Base-by-base conservation (phyloP, 2,888 invertebrate genomes). In the Zaprionus obscuricornis region DNA sequence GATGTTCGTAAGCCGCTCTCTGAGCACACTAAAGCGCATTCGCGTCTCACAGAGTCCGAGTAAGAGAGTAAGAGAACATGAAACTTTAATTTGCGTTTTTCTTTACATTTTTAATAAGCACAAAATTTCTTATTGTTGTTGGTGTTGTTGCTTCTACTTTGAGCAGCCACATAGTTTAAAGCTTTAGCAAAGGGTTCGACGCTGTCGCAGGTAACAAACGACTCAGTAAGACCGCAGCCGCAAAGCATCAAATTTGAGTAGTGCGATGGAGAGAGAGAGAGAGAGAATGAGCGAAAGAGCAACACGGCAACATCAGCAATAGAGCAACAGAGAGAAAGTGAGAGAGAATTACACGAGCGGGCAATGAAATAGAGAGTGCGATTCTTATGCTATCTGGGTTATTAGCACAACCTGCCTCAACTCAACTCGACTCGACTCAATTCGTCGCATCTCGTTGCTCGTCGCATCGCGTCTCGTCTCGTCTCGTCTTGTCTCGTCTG, bases 321-420 rank as follows among this genome's bases (percentile, higher is more conserved):
- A n/a, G n/a, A n/a, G n/a, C n/a, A n/a, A n/a, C n/a, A n/a, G n/a
- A n/a, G n/a, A n/a, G n/a, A n/a, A n/a, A n/a, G n/a, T n/a, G n/a
- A n/a, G n/a, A n/a, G 31, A 31, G 4, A n/a, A 47, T 6, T 24
- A 24, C 5, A 8, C 8, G 24, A 24, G 24, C 24, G 24, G 5
- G 24, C 24, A 24, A 36, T 43, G 68, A 72, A 69, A 67, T 29
- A 51, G 68, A 66, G 69, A 69, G 58, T 74, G 45, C 5, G 14
- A 13, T 66, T 55, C 60, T 65, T 52, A 31, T 33, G 52, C 71
- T 81, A 85, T 81, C 84, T 82, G 82, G 81, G 81, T 82, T 82
- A 82, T 82, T 82, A 82, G 81, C 81, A 82, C 81, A 82, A 82
- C 81, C 81, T 82, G 81, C 81, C 81, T 84, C 81, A 82, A 81